Evolutionary conservation across 2,888 invertebrate genomes (phyloP).

Genomic region (Baronia brevicornis): DNA sequence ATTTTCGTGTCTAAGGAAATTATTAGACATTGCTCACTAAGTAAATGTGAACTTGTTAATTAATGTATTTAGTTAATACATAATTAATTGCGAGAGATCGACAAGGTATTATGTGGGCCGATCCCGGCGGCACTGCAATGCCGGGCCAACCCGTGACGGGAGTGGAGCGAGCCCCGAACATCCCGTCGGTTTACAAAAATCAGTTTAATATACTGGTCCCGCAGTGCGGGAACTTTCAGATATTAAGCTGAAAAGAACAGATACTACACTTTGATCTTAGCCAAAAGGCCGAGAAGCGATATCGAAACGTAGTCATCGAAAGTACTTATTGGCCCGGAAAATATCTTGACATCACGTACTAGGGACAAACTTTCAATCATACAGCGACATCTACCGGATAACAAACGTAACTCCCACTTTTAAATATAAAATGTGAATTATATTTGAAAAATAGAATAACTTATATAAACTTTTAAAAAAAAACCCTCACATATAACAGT

Average conservation of each 20-base stretch:
- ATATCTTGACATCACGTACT: neutral
- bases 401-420: too few relatives aligned
- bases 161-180: slow-evolving; percentile 36
- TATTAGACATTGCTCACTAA: too few relatives aligned
- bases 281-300: slow-evolving; percentile 32
- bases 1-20: too few relatives aligned
- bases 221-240: slow-evolving; percentile 34
- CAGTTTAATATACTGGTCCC: slow-evolving; percentile 37
- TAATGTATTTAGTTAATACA: too few relatives aligned
- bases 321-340: neutral
- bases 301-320: neutral
- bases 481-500: too few relatives aligned
- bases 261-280: slow-evolving; percentile 33
- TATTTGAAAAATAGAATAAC: too few relatives aligned
- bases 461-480: too few relatives aligned
- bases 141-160: slow-evolving; percentile 32
- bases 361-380: neutral
- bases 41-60: too few relatives aligned
- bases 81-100: neutral
- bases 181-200: slow-evolving; percentile 30
- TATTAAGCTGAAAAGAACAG: slow-evolving; percentile 35
- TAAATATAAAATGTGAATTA: too few relatives aligned
- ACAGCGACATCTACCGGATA: slow-evolving; percentile 1
- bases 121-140: slow-evolving; percentile 35
- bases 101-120: slow-evolving; percentile 19